Conservation (phyloP, 2,888 invertebrate genomes). For the Oligia fasciuncula region DNA sequence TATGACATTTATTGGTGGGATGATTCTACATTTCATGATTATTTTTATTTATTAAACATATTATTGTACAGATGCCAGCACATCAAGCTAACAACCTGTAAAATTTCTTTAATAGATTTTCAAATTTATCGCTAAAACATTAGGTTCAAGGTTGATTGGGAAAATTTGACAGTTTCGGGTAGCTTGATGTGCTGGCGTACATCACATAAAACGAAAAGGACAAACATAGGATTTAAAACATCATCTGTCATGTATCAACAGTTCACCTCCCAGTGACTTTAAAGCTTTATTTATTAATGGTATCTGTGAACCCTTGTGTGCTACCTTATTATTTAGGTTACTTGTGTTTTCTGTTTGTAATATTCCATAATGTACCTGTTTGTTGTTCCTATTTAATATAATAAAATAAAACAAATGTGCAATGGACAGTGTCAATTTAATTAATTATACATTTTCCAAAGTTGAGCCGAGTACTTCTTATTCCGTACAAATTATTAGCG, state of each 20-base stretch:
- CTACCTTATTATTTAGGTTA: neutral
- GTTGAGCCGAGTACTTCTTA: neutral
- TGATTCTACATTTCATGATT: neutral
- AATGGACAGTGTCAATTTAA: neutral
- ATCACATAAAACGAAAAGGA: neutral
- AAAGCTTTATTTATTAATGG: neutral
- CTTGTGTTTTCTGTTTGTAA: neutral
- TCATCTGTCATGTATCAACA: neutral
- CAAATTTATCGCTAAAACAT: too few relatives aligned
- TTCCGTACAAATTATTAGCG: neutral
- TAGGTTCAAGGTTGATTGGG: too few relatives aligned
- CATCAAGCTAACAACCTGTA: too few relatives aligned
- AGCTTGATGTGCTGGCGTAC: too few relatives aligned
- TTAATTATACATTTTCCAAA: neutral
- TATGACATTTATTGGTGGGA: neutral
- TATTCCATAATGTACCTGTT: neutral
- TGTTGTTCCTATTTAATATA: too few relatives aligned
- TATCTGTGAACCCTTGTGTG: neutral
- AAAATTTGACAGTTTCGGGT: too few relatives aligned
- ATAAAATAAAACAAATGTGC: too few relatives aligned
- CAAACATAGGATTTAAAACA: neutral
- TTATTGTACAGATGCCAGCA: neutral
- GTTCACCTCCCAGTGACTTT: neutral
- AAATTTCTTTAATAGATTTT: too few relatives aligned
- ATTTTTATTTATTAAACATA: neutral